Evolutionary conservation across 2,113 vertebrate genomes (phyloP).

Genomic region (Nyctereutes procyonoides): DNA sequence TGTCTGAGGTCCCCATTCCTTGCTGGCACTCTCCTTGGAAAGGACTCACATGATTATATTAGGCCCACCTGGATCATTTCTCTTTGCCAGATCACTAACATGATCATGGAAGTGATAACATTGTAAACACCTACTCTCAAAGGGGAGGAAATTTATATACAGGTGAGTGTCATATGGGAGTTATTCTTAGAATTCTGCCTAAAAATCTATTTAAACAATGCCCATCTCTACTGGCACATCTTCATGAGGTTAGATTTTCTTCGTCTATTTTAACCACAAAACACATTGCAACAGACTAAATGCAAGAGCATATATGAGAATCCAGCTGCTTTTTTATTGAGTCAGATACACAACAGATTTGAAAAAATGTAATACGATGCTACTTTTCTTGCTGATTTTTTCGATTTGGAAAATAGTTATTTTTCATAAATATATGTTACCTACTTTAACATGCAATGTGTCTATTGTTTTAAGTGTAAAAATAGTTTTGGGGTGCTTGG

Average conservation of each 20-base stretch:
- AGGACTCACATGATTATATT: conserved; percentile 24
- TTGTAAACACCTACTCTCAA: not conserved
- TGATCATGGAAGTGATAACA: conserved; percentile 1
- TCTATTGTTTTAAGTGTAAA: conserved; percentile 42
- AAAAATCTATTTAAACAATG: conserved; percentile 5
- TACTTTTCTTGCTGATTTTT: not conserved
- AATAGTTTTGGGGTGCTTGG: not conserved
- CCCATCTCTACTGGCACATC: not conserved
- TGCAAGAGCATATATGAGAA: conserved; percentile 3
- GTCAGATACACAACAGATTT: not conserved
- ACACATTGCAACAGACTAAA: not conserved
- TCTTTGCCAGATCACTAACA: not conserved
- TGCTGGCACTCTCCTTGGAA: conserved; percentile 13
- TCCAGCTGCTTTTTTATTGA: conserved; percentile 22
- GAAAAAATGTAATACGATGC: conserved; percentile 2
- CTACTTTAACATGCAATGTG: not conserved
- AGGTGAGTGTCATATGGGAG: not conserved
- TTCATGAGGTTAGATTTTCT: not conserved
- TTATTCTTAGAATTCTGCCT: conserved; percentile 51
- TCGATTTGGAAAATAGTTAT: not conserved
- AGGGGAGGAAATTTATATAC: not conserved
- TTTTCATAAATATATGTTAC: not conserved
- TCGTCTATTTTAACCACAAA: not conserved
- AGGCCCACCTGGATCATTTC: not conserved
- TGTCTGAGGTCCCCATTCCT: conserved; percentile 1